Percentiles rank a stretch among this genome's conserved stretches.
Conservation (phyloP, 1,140 invertebrate genomes). For the Papilio polytes region DNA sequence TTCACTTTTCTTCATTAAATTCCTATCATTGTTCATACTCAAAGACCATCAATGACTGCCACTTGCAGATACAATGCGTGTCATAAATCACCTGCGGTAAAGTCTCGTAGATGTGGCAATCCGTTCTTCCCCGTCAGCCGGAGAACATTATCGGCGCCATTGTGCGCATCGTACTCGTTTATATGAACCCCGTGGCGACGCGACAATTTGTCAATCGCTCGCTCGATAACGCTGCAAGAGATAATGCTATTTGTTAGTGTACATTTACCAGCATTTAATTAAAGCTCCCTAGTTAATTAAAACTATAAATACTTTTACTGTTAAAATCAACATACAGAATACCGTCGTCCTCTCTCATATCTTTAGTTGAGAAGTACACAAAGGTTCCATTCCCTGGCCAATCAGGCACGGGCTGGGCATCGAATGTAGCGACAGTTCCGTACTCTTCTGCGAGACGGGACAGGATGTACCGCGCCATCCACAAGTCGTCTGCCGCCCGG, state of each 20-base stretch:
- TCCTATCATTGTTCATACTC: background rate
- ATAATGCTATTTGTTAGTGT: slow-evolving; percentile 7
- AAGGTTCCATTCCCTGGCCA: slow-evolving; percentile 98
- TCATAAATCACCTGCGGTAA: slow-evolving; percentile 82
- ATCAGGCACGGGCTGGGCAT: slow-evolving; percentile 94
- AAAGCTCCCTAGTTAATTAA: background rate
- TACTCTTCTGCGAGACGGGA: slow-evolving; percentile 96
- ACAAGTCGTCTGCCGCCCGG: slow-evolving; percentile 93
- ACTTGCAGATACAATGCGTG: background rate
- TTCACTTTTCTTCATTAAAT: background rate
- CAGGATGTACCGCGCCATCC: slow-evolving; percentile 94
- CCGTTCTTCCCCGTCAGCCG: slow-evolving; percentile 92
- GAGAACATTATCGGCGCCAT: slow-evolving; percentile 93
- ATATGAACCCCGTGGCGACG: slow-evolving; percentile 94
- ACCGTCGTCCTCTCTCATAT: slow-evolving; percentile 94
- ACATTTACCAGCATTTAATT: background rate
- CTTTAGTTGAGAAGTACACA: slow-evolving; percentile 95
- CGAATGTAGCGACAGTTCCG: slow-evolving; percentile 92
- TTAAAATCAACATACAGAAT: slow-evolving; percentile 77
- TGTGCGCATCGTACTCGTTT: slow-evolving; percentile 95
- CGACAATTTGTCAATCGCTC: slow-evolving; percentile 92
- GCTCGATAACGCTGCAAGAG: slow-evolving; percentile 87
- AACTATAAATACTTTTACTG: background rate
- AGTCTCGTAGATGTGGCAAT: slow-evolving; percentile 93
- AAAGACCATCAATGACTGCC: slow-evolving; percentile 3